Percentiles rank a stretch among this genome's conserved stretches.
These are phyloP conservation scores for Campylomormyrus numenius DNA, from an alignment of 2,113 vertebrate species.

Conservation along the genomic window DNA sequence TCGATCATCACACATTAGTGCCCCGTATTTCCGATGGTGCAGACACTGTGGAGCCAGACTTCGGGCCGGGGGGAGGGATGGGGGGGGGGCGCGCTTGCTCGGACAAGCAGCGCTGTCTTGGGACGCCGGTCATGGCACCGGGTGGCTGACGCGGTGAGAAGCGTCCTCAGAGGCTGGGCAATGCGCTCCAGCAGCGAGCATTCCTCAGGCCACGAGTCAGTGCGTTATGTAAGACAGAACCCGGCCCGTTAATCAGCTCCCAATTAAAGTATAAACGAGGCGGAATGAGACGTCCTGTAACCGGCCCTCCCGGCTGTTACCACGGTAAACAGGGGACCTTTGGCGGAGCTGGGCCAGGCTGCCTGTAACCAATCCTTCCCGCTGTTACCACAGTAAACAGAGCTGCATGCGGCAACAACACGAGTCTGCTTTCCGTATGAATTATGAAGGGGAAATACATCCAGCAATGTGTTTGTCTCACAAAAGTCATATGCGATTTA, in stretches of 20 bases:
- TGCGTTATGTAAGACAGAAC: neutral
- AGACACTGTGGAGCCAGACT: neutral
- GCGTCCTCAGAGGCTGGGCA: neutral
- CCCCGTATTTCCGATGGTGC: neutral
- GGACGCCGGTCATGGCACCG: neutral
- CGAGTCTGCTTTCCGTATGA: neutral
- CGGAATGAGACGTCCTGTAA: neutral
- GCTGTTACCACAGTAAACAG: neutral
- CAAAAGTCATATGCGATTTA: neutral
- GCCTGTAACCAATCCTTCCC: neutral
- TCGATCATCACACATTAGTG: neutral
- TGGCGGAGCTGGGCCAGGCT: neutral
- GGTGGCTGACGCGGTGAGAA: neutral
- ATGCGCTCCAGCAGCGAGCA: neutral
- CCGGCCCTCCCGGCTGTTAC: neutral
- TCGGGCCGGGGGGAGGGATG: neutral
- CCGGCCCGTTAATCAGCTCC: neutral
- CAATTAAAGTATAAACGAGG: constrained; percentile 8
- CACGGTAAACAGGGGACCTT: neutral
- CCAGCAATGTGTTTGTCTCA: neutral
- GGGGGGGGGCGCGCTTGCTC: neutral
- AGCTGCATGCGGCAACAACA: neutral
- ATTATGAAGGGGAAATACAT: neutral
- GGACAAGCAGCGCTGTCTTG: neutral
- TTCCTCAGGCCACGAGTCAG: neutral